Base-by-base conservation (phyloP, 2,797 vertebrate species). In the Streptopelia turtur region DNA sequence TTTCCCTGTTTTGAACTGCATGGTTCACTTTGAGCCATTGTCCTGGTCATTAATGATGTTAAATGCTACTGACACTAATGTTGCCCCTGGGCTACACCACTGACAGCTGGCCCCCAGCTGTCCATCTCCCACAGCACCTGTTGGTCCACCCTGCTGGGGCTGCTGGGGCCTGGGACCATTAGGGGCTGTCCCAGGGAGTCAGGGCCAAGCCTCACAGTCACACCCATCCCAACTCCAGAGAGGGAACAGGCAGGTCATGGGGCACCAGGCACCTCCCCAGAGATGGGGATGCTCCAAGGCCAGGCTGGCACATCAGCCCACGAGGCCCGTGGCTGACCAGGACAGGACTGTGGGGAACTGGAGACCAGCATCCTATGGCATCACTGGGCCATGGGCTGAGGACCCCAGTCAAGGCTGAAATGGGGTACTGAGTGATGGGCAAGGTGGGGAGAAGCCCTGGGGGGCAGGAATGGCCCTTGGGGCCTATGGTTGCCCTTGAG, bases 321-420 rank as follows among this genome's bases (percentile, higher is more conserved):
- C 0, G 0, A 43, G 39, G 8, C 13, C 22, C 9, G 1, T 28
- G 47, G 13, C 39, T 65, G 33, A 65, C 33, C 45, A 60, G 31
- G 28, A 68, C 23, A 63, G 15, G 12, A 49, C 17, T 52, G 17
- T 28, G 57, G 63, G 24, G 22, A 75, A 11, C 61, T 59, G 50
- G 45, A 78, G 61, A 41, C 43, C 1, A 0, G 33, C 39, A 69
- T 13, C 8, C 15, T 30, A 2, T 39, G 15, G 28, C 37, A 39
- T 45, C n/a, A 45, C 22, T 17, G 17, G 37, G 18, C 8, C 17
- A n/a, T 27, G 50, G 14, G 37, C 30, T 80, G 30, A 78, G 31
- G 15, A 10, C 11, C 30, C 31, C 39, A 41, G 7, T 24, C 6
- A 69, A 35, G 37, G 9, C 21, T 80, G 43, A 84, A 84, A 69